phyloP scores from a whole-genome alignment of 2,797 vertebrate genomes.

The Buceros bicornis region DNA sequence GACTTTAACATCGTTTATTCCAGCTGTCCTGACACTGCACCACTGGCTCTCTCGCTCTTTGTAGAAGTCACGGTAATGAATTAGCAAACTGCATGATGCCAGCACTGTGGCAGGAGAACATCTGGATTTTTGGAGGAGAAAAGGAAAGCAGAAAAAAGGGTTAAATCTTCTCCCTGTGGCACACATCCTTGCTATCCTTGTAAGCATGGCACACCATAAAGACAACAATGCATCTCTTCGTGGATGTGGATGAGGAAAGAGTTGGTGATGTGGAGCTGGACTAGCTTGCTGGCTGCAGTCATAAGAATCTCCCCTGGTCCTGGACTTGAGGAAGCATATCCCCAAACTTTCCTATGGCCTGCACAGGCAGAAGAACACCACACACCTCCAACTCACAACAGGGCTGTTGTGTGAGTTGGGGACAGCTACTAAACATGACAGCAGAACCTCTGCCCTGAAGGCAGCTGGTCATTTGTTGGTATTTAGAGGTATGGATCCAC shows the following conservation, averaged over 20 bases:
- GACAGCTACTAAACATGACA: neutral
- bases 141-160: neutral
- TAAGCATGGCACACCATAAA: neutral
- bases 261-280: neutral
- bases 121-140: neutral
- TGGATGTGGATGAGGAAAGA: neutral
- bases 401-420: rapidly evolving
- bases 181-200: neutral
- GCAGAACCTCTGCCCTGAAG: neutral
- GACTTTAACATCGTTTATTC: neutral
- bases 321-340: neutral
- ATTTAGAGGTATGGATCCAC: neutral
- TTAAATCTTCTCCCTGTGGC: neutral
- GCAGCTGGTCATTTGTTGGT: neutral
- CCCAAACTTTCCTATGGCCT: neutral
- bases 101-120: neutral
- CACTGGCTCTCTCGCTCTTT: neutral
- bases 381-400: neutral
- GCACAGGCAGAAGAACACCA: neutral
- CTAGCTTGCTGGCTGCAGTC: neutral
- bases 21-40: neutral
- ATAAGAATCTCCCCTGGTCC: neutral
- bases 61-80: neutral
- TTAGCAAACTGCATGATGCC: neutral
- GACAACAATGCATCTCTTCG: neutral